A percentile compares a stretch with the other conserved stretches of the same genome.
Conservation (phyloP, 2,888 invertebrate species). For the Physocephala rufipes region DNA sequence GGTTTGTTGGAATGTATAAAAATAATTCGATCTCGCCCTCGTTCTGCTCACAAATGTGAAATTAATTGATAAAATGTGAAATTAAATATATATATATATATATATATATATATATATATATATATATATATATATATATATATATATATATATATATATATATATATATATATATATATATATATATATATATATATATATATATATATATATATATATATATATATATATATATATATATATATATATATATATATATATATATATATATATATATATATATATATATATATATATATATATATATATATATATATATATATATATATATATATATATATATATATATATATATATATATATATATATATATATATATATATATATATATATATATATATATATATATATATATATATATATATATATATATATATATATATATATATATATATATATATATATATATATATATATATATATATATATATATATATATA, state of each 20-base stretch:
- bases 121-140: constrained; percentile 1
- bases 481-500: too few species aligned
- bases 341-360: background rate
- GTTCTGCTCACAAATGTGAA: too few species aligned
- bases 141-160: constrained; percentile 1
- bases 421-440: background rate
- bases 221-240: background rate
- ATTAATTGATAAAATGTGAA: too few species aligned
- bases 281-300: too few species aligned
- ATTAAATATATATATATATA: background rate
- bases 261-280: background rate
- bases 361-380: background rate
- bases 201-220: constrained; percentile 1
- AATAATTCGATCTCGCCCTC: too few species aligned
- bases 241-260: background rate
- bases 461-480: too few species aligned
- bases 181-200: constrained; percentile 1
- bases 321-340: background rate
- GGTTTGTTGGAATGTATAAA: too few species aligned
- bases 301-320: background rate
- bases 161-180: constrained; percentile 1
- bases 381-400: background rate
- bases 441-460: too few species aligned
- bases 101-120: background rate
- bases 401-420: background rate